Conservation (phyloP, 2,888 invertebrate genomes). For the Nezara viridula region DNA sequence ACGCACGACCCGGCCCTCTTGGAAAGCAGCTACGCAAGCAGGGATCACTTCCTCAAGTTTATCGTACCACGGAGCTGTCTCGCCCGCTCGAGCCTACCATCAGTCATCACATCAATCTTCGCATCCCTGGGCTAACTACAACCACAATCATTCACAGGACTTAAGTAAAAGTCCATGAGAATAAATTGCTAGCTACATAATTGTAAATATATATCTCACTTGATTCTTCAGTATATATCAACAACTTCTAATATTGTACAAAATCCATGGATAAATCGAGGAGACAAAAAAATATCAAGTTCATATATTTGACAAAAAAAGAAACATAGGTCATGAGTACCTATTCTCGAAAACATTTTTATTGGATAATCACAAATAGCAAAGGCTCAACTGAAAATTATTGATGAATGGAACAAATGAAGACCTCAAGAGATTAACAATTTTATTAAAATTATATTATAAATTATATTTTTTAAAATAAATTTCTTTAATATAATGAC, state of each 20-base stretch:
- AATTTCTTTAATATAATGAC: no score
- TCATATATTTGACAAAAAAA: not conserved
- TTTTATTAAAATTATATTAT: not conserved
- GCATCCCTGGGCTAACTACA: conserved; percentile 45
- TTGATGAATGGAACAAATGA: not conserved
- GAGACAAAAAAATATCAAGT: not conserved
- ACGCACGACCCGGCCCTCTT: conserved; percentile 66
- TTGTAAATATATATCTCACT: not conserved
- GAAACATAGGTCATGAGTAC: not conserved
- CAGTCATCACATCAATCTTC: conserved; percentile 54
- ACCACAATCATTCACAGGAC: conserved; percentile 43
- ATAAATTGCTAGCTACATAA: conserved; percentile 42
- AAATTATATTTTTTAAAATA: no score
- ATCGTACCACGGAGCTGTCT: conserved; percentile 49
- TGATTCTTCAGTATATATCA: not conserved
- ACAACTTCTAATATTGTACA: not conserved
- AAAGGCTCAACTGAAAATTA: not conserved
- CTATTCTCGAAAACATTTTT: no score
- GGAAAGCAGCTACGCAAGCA: conserved; percentile 62
- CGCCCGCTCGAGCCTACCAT: conserved; percentile 49
- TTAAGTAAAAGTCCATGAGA: conserved; percentile 43
- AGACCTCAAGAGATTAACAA: not conserved
- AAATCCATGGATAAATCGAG: not conserved
- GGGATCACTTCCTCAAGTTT: conserved; percentile 55
- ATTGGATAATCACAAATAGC: not conserved